Percentiles rank a stretch among this genome's conserved stretches.
These are phyloP conservation scores for Dorcus hopei DNA, from an alignment of 2,888 invertebrate genomes.

Conservation along the genomic window DNA sequence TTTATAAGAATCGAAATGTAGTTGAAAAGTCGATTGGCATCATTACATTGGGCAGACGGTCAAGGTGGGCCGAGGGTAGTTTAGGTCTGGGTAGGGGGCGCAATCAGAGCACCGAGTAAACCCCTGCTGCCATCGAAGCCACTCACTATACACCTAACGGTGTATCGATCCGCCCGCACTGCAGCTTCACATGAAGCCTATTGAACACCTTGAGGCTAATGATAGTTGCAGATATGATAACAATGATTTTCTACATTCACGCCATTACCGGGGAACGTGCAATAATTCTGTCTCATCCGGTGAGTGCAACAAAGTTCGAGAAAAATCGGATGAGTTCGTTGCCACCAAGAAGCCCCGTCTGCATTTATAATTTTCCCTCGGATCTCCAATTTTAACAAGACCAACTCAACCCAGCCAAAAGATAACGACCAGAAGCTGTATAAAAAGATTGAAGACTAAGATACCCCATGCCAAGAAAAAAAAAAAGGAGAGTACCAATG, in stretches of 20 bases:
- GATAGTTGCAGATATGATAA: constrained; percentile 20
- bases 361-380: too few relatives aligned
- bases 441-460: too few relatives aligned
- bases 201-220: constrained; percentile 27
- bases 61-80: constrained; percentile 18
- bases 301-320: too few relatives aligned
- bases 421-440: too few relatives aligned
- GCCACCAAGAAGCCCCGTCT: too few relatives aligned
- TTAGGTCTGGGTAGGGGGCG: constrained; percentile 18
- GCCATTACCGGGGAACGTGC: constrained; percentile 4
- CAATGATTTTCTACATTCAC: constrained; percentile 1
- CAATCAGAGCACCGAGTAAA: constrained; percentile 23
- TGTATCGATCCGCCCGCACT: constrained; percentile 23
- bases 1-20: constrained; percentile 20
- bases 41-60: constrained; percentile 23
- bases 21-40: constrained; percentile 21
- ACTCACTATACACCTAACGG: constrained; percentile 22
- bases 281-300: too few relatives aligned
- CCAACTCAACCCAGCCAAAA: too few relatives aligned
- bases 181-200: constrained; percentile 22
- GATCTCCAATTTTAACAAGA: too few relatives aligned
- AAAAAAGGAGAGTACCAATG: too few relatives aligned
- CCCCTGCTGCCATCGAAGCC: constrained; percentile 20
- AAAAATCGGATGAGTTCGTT: too few relatives aligned
- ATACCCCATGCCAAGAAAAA: too few relatives aligned